Percentiles rank a stretch among this genome's conserved stretches.
Evolutionary conservation across 2,113 vertebrate genomes (phyloP).

Genomic region (Tursiops truncatus): DNA sequence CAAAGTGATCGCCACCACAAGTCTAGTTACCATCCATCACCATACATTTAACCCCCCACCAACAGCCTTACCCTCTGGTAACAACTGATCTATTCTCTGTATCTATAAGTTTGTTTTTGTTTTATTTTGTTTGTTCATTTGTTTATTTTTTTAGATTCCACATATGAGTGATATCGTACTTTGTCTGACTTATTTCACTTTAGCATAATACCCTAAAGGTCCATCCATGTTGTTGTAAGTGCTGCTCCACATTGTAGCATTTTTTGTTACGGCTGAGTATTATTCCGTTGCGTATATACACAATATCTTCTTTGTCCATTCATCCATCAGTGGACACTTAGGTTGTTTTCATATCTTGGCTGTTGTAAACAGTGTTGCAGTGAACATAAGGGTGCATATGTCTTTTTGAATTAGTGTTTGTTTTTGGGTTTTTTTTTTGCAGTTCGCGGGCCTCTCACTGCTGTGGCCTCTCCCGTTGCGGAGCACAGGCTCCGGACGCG

Average conservation of each 20-base stretch:
- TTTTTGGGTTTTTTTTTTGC: no score
- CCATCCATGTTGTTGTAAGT: not conserved
- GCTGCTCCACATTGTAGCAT: not conserved
- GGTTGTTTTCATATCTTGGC: not conserved
- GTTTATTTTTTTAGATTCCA: not conserved
- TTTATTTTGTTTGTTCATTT: not conserved
- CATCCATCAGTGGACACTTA: not conserved
- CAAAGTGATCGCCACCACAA: not conserved
- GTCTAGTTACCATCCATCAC: not conserved
- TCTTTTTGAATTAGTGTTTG: not conserved
- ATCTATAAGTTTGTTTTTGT: not conserved
- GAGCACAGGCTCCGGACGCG: no score
- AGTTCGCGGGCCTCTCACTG: no score
- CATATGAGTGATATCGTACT: not conserved
- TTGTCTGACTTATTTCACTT: not conserved
- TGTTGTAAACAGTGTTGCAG: not conserved
- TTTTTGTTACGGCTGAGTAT: not conserved
- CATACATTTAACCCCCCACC: not conserved
- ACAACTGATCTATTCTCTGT: not conserved
- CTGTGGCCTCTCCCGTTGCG: no score
- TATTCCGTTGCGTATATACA: not conserved
- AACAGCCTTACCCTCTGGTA: not conserved
- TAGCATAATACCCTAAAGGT: not conserved
- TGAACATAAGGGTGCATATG: not conserved
- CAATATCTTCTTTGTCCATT: not conserved